These are phyloP conservation scores for Helicoverpa assulta DNA, from an alignment of 2,888 invertebrate species.

Conservation along the genomic window DNA sequence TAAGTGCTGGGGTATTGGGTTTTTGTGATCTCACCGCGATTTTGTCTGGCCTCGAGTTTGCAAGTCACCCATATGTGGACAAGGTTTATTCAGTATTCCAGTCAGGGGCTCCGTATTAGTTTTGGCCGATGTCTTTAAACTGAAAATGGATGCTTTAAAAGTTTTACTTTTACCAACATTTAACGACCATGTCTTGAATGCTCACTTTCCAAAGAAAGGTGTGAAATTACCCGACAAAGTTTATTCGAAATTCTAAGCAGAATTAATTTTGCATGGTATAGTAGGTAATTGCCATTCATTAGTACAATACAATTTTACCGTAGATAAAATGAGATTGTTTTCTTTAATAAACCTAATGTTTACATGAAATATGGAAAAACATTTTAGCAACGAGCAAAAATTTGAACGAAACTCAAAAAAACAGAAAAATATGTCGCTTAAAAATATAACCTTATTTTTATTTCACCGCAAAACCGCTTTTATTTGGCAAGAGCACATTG, in stretches of 20 bases:
- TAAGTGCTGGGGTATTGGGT: slow-evolving; percentile 70
- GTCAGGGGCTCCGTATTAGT: slow-evolving; percentile 5
- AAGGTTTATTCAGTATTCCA: slow-evolving; percentile 26
- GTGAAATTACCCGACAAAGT: not conserved
- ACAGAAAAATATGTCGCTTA: slow-evolving; percentile 9
- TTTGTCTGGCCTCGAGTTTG: slow-evolving; percentile 42
- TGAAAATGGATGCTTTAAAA: slow-evolving; percentile 8
- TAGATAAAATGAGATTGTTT: not conserved
- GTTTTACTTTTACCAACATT: not conserved
- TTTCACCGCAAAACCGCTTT: slow-evolving; percentile 57
- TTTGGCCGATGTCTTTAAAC: slow-evolving; percentile 7
- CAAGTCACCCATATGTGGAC: slow-evolving; percentile 53
- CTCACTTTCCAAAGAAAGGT: no score
- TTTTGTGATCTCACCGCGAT: slow-evolving; percentile 70
- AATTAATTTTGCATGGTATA: not conserved
- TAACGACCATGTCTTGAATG: not conserved
- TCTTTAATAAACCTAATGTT: not conserved
- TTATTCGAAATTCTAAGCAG: not conserved
- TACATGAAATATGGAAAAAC: not conserved
- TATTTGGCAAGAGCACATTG: slow-evolving; percentile 69
- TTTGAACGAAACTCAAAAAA: not conserved
- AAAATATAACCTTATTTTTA: slow-evolving; percentile 44
- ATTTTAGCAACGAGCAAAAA: not conserved
- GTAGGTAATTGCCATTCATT: not conserved
- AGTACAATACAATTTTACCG: no score